phyloP scores from a whole-genome alignment of 2,113 vertebrate species.

The Ondatra zibethicus region DNA sequence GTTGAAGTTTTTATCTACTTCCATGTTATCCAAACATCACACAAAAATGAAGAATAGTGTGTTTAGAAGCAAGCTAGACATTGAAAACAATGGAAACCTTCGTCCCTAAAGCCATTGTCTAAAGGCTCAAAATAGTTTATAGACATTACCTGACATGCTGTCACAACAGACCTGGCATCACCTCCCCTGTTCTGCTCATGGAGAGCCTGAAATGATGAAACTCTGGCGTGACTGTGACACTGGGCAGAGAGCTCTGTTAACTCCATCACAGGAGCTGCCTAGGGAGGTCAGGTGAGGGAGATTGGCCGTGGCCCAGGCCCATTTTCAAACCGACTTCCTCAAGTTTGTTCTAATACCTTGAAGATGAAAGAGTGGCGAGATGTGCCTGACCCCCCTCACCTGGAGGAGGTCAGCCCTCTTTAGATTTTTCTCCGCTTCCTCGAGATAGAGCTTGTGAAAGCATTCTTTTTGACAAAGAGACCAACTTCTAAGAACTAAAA shows the following conservation, averaged over 20 bases:
- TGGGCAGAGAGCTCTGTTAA: background rate
- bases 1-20: background rate
- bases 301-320: background rate
- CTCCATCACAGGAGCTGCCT: background rate
- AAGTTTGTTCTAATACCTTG: background rate
- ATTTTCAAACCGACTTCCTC: background rate
- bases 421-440: slow-evolving; percentile 42
- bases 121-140: slow-evolving; percentile 48
- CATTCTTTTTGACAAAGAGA: slow-evolving; percentile 38
- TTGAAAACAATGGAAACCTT: background rate
- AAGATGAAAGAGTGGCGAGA: background rate
- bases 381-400: background rate
- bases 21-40: slow-evolving; percentile 9
- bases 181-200: background rate
- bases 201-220: slow-evolving; percentile 54
- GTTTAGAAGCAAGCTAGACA: slow-evolving; percentile 41
- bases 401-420: background rate
- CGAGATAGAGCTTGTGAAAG: slow-evolving; percentile 41
- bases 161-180: slow-evolving; percentile 41
- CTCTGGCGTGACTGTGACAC: background rate
- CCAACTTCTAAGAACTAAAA: slow-evolving; percentile 23
- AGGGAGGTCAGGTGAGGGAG: background rate
- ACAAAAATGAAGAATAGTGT: background rate
- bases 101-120: slow-evolving; percentile 38
- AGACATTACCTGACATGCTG: slow-evolving; percentile 47